A percentile compares a stretch with the other conserved stretches of the same genome.
These are phyloP conservation scores for Hipparchia semele DNA, from an alignment of 2,888 invertebrate genomes.

Conservation along the genomic window DNA sequence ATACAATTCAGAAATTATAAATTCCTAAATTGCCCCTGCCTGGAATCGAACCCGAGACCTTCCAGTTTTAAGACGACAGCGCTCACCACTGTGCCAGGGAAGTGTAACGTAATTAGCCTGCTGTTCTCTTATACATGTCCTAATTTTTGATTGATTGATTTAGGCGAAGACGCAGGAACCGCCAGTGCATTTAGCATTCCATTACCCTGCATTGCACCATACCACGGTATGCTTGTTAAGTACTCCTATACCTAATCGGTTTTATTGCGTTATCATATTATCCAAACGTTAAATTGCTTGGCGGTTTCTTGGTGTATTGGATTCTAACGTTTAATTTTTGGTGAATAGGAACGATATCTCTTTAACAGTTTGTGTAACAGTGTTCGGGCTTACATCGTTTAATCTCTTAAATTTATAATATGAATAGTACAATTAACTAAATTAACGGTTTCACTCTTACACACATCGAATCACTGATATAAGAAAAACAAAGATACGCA, in stretches of 20 bases:
- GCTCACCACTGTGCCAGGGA: no score
- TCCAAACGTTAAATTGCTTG: background rate
- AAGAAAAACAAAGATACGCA: background rate
- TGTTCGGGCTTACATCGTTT: conserved; percentile 46
- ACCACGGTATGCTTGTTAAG: no score
- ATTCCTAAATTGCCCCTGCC: no score
- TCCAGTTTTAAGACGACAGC: no score
- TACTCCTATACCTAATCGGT: background rate
- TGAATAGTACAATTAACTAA: conserved; percentile 66
- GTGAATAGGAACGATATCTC: conserved; percentile 16
- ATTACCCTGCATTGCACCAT: background rate
- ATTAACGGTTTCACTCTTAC: conserved; percentile 54
- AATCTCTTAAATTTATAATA: conserved; percentile 63
- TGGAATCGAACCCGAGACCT: no score
- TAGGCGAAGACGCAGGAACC: no score
- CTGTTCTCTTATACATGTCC: no score
- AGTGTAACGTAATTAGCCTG: no score
- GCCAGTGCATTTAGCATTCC: no score
- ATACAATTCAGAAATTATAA: no score
- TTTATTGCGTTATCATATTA: background rate
- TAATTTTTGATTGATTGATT: no score
- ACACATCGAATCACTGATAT: background rate
- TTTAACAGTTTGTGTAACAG: conserved; percentile 24
- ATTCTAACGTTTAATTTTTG: background rate
- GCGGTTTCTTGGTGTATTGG: background rate